phyloP scores from a whole-genome alignment of 2,888 invertebrate species.

The Epirrhoe tristata region DNA sequence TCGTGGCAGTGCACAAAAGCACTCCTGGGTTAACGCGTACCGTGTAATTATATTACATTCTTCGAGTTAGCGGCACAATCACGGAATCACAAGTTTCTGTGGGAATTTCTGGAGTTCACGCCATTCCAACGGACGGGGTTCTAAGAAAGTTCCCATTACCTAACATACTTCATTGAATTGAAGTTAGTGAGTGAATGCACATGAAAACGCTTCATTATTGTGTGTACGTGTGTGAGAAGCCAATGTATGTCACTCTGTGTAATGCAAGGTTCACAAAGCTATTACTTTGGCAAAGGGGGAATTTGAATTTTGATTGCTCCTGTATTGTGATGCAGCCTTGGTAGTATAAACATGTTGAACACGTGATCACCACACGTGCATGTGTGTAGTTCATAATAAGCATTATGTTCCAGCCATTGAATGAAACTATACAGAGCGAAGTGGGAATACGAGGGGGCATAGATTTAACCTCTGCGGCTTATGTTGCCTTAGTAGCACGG shows the following conservation, averaged over 20 bases:
- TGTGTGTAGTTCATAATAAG: constrained; percentile 4
- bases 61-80: constrained; percentile 75
- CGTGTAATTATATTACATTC: constrained; percentile 77
- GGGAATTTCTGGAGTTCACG: constrained; percentile 52
- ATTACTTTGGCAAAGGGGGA: neutral
- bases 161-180: constrained; percentile 20
- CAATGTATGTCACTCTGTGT: neutral
- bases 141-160: constrained; percentile 15
- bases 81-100: constrained; percentile 68
- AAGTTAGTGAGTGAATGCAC: constrained; percentile 23
- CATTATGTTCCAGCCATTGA: constrained; percentile 5
- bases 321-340: constrained; percentile 1
- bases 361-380: constrained; percentile 14
- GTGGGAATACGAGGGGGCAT: constrained; percentile 11
- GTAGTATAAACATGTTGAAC: constrained; percentile 3
- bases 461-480: constrained; percentile 19
- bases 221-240: neutral
- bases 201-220: constrained; percentile 1
- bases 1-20: constrained; percentile 55
- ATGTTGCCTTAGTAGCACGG: constrained; percentile 37
- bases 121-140: constrained; percentile 26
- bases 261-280: neutral
- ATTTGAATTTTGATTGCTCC: constrained; percentile 7
- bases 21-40: constrained; percentile 62
- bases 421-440: constrained; percentile 12